Conservation (phyloP, 2,888 invertebrate genomes). For the Agrochola macilenta region DNA sequence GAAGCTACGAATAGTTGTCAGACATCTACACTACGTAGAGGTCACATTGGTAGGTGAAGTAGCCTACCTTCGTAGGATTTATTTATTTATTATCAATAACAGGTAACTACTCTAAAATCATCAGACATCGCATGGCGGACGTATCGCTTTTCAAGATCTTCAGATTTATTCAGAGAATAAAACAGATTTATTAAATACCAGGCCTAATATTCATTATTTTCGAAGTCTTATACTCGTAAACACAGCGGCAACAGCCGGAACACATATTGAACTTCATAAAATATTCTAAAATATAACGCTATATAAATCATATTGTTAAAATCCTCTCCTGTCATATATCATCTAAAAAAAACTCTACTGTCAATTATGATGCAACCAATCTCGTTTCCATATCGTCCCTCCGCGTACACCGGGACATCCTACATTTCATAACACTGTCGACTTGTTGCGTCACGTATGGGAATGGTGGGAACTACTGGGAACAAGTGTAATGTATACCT, state of each 20-base stretch:
- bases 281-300: not conserved
- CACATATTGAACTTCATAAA: not conserved
- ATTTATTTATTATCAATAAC: too few relatives aligned
- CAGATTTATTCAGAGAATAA: too few relatives aligned
- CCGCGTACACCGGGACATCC: slow-evolving; percentile 65
- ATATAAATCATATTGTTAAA: not conserved
- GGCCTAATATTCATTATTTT: too few relatives aligned
- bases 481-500: not conserved
- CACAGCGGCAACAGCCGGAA: too few relatives aligned
- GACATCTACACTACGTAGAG: not conserved
- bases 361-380: slow-evolving; percentile 24
- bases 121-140: too few relatives aligned
- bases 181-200: too few relatives aligned
- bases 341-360: not conserved
- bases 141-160: too few relatives aligned
- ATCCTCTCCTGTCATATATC: not conserved
- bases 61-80: too few relatives aligned
- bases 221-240: too few relatives aligned
- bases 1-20: not conserved
- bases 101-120: too few relatives aligned
- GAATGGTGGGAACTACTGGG: slow-evolving; percentile 13
- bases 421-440: slow-evolving; percentile 40
- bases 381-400: slow-evolving; percentile 39
- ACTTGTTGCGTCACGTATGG: slow-evolving; percentile 39
- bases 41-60: not conserved